Base-by-base conservation (phyloP, 2,797 vertebrate genomes). In the Lacerta bilineata region DNA sequence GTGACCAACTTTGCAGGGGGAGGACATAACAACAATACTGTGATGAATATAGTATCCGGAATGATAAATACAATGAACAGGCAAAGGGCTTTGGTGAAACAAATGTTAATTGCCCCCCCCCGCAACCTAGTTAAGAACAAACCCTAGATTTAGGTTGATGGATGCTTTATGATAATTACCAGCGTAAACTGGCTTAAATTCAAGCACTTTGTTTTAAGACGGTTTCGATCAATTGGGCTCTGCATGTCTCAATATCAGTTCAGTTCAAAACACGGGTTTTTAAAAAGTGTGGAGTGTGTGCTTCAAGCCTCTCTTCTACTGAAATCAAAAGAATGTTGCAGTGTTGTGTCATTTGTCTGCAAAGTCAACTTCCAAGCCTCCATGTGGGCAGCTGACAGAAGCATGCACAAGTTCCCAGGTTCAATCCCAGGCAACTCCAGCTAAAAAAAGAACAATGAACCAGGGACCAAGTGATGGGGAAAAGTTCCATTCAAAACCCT, bases 31-130 rank as follows among this genome's bases (percentile, higher is more conserved):
- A 66, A 89, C 17, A 59, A 83, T 46, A 76, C 36, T 39, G 43
- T 66, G n/a, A 87, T 81, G 79, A 87, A 61, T 27, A 75, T 15
- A 74, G 50, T 71, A 61, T 11, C 39, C 36, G 20, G 81, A 90
- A 80, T 90, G 84, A 88, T 93, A 92, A 91, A 6, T 78, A 91
- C 90, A 93, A 92, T 90, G 92, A 94, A 91, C 1, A 13, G 89
- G 93, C 91, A 94, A 83, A 93, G 89, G 84, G 77, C 91, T 88
- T 89, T 93, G 80, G 93, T 81, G 79, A 92, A 91, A 78, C 74
- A 90, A 93, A 79, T 92, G 87, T 2, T 91, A 91, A 94, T 92
- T 13, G 71, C 11, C 50, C 50, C 50, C 50, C 11, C 50, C 13
- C 0, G 13, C 41, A 80, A 74, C 7, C 33, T 33, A 0, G 89